Conservation (phyloP, 2,888 invertebrate genomes). For the Meandrusa payeni region DNA sequence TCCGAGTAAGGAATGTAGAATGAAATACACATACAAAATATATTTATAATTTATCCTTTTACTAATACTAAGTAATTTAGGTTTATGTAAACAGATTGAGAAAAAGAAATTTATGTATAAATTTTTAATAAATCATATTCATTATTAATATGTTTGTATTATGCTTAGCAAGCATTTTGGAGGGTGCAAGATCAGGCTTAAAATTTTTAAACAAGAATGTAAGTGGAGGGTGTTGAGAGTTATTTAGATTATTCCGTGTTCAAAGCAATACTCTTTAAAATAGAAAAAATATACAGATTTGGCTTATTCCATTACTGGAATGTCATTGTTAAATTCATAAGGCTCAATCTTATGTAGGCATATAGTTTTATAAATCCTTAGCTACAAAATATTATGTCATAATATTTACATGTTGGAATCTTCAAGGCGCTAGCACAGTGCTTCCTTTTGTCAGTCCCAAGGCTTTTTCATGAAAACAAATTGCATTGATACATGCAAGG, state of each 20-base stretch:
- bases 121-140: slow-evolving; percentile 13
- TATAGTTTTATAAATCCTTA: slow-evolving; percentile 40
- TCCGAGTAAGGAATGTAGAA: background rate
- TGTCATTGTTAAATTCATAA: slow-evolving; percentile 48
- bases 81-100: background rate
- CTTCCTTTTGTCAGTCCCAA: no score
- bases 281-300: slow-evolving; percentile 47
- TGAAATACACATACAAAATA: no score
- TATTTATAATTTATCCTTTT: no score
- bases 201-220: no score
- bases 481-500: no score
- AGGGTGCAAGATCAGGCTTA: no score
- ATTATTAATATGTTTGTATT: slow-evolving; percentile 37
- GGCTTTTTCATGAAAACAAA: no score
- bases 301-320: slow-evolving; percentile 70
- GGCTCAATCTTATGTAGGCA: slow-evolving; percentile 41
- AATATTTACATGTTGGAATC: slow-evolving; percentile 48
- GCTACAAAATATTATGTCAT: slow-evolving; percentile 40
- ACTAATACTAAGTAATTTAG: no score
- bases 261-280: slow-evolving; percentile 24
- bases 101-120: background rate
- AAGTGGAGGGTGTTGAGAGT: slow-evolving; percentile 22
- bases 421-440: slow-evolving; percentile 31
- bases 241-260: slow-evolving; percentile 10
- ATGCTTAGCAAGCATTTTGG: slow-evolving; percentile 42